Conservation (phyloP, 2,113 vertebrate species). For the Pardalotus punctatus region DNA sequence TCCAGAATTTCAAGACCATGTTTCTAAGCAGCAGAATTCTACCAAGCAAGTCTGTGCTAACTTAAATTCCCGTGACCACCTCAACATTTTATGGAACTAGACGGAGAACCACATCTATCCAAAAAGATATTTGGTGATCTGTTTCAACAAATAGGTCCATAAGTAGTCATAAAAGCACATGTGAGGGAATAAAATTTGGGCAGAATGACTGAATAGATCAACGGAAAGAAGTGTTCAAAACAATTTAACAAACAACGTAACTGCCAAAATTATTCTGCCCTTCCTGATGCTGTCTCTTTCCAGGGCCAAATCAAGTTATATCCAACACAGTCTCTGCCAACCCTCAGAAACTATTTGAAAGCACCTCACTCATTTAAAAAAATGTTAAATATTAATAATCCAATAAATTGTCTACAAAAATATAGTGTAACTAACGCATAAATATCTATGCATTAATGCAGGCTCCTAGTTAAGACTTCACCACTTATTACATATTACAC, state of each 20-base stretch:
- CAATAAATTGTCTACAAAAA: neutral
- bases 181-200: neutral
- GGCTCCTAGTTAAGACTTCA: neutral
- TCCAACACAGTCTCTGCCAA: neutral
- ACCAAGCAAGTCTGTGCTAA: neutral
- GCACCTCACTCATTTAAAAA: neutral
- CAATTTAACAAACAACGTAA: neutral
- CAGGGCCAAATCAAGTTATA: neutral
- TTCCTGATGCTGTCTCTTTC: neutral
- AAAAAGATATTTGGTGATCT: neutral
- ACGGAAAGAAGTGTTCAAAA: neutral
- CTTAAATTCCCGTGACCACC: neutral
- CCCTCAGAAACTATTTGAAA: neutral
- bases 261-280: neutral
- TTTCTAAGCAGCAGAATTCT: neutral
- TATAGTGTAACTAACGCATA: neutral
- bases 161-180: neutral
- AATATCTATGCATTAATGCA: neutral
- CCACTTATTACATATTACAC: neutral
- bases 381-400: neutral
- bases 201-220: neutral
- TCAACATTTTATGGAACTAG: neutral
- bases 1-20: neutral
- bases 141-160: neutral
- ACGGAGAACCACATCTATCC: neutral